Conservation (phyloP, 2,888 invertebrate species). For the Epinotia brunnichana region DNA sequence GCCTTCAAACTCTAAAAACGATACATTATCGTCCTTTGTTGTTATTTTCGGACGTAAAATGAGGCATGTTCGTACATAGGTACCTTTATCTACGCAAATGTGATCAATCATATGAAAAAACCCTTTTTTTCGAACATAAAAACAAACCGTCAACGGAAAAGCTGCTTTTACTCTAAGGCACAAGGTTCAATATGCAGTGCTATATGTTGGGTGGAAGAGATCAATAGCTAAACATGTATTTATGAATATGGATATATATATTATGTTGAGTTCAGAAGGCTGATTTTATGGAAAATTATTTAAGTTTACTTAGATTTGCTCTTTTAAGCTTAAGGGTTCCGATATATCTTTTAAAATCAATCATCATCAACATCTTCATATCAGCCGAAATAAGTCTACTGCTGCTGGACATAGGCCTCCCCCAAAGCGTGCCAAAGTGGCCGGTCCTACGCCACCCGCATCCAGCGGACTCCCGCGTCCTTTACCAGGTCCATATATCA, state of each 20-base stretch:
- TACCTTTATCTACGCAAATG: slow-evolving; percentile 55
- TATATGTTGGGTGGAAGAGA: neutral
- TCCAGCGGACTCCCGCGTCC: too few relatives aligned
- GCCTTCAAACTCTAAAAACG: neutral
- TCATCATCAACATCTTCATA: too few relatives aligned
- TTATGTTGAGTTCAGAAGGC: neutral
- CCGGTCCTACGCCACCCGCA: too few relatives aligned
- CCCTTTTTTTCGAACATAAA: slow-evolving; percentile 53
- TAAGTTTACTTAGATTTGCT: neutral
- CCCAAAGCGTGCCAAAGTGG: too few relatives aligned
- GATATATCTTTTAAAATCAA: neutral
- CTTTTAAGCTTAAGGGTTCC: neutral
- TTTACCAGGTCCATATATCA: too few relatives aligned
- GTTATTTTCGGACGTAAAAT: slow-evolving; percentile 21
- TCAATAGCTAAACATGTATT: slow-evolving; percentile 33
- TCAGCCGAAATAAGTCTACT: too few relatives aligned
- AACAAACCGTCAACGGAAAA: neutral
- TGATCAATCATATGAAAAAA: slow-evolving; percentile 67
- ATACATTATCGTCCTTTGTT: slow-evolving; percentile 12
- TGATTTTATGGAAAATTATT: slow-evolving; percentile 4
- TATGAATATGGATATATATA: slow-evolving; percentile 9
- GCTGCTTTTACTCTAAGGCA: neutral
- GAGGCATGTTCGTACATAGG: slow-evolving; percentile 19
- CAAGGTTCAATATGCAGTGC: neutral
- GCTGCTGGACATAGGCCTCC: too few relatives aligned